Evolutionary conservation across 2,113 vertebrate species (phyloP).

Genomic region (zebrafish (Danio rerio)): GRCz12tu NC_133182.1:36398501-36399000

Average conservation of each 20-base stretch:
- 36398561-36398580: slow-evolving; percentile 27
- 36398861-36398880: slow-evolving; percentile 79
- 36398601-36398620: slow-evolving; percentile 44
- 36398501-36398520: slow-evolving; percentile 12
- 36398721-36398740: slow-evolving; percentile 21
- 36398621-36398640: slow-evolving; percentile 46
- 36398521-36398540: slow-evolving; percentile 21
- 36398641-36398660: slow-evolving; percentile 55
- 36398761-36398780: slow-evolving; percentile 66
- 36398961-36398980: slow-evolving; percentile 62
- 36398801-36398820: slow-evolving; percentile 77
- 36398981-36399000: slow-evolving; percentile 55
- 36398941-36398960: slow-evolving; percentile 7
- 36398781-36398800: slow-evolving; percentile 76
- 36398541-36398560: slow-evolving; percentile 16
- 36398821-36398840: slow-evolving; percentile 45
- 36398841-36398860: slow-evolving; percentile 77
- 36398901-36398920: slow-evolving; percentile 55
- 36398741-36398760: slow-evolving; percentile 36
- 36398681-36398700: slow-evolving; percentile 57
- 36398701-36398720: slow-evolving; percentile 40
- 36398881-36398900: slow-evolving; percentile 70
- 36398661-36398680: slow-evolving; percentile 50
- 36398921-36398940: slow-evolving; percentile 31
- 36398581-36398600: slow-evolving; percentile 30